phyloP scores from a whole-genome alignment of 1,140 invertebrate genomes.

The Drosophila azteca region DNA sequence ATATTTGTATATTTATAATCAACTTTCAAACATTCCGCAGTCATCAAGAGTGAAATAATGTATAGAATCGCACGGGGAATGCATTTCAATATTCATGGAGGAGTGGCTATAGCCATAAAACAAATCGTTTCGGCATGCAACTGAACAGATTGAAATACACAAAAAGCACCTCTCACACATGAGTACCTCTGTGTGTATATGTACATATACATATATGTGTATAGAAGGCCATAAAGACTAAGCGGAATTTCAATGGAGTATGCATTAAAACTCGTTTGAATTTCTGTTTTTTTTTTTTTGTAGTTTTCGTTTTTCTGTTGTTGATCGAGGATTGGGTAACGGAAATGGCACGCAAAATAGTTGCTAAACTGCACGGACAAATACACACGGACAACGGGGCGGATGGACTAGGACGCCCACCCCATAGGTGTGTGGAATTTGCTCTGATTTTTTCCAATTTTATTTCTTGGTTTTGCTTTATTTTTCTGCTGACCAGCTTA shows the following conservation, averaged over 20 bases:
- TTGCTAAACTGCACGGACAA: constrained; percentile 61
- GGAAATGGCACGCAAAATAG: constrained; percentile 60
- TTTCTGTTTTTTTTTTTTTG: constrained; percentile 1
- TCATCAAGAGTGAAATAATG: not conserved
- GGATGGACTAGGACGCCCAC: not conserved
- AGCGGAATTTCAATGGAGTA: constrained; percentile 30
- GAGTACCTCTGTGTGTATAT: constrained; percentile 2
- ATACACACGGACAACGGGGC: constrained; percentile 10
- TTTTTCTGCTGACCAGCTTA: constrained; percentile 31
- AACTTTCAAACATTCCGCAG: too few relatives aligned
- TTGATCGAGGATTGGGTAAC: constrained; percentile 26
- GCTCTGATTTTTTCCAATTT: constrained; percentile 39
- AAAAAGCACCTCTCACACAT: not conserved
- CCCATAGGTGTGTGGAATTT: constrained; percentile 3
- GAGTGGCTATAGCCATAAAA: constrained; percentile 36
- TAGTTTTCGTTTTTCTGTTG: constrained; percentile 25
- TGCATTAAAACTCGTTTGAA: constrained; percentile 32
- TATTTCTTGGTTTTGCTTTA: constrained; percentile 24
- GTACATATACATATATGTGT: not conserved
- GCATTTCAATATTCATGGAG: constrained; percentile 42
- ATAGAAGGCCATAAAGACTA: constrained; percentile 7
- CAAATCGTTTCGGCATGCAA: constrained; percentile 48
- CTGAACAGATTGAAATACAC: constrained; percentile 48
- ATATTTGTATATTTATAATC: too few relatives aligned
- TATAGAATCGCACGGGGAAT: constrained; percentile 6